Conservation (phyloP, 2,113 vertebrate genomes). For the Cyanoramphus novaezelandiae region DNA sequence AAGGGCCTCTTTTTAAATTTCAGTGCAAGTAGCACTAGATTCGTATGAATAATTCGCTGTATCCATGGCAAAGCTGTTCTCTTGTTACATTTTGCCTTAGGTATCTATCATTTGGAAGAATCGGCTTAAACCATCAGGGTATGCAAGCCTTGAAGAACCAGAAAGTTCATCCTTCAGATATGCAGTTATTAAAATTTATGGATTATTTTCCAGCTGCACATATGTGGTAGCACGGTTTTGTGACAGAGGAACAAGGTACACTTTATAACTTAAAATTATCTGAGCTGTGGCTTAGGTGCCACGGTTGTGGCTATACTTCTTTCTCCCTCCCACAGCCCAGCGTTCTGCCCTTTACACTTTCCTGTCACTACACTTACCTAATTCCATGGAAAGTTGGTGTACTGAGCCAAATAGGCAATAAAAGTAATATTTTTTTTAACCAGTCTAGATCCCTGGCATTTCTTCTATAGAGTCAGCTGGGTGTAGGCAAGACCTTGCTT, state of each 20-base stretch:
- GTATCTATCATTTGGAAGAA: not conserved
- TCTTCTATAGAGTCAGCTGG: not conserved
- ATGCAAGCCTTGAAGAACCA: not conserved
- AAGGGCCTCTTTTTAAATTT: not conserved
- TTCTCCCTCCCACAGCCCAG: not conserved
- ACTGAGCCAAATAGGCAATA: not conserved
- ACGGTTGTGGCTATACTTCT: not conserved
- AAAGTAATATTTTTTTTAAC: not conserved
- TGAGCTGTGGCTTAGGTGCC: not conserved
- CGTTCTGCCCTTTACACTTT: not conserved
- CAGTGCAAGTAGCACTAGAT: not conserved
- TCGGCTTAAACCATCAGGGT: not conserved
- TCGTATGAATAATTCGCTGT: not conserved
- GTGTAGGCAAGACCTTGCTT: not conserved
- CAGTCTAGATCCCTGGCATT: not conserved
- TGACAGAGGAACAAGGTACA: not conserved
- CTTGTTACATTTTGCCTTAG: not conserved
- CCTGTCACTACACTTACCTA: not conserved
- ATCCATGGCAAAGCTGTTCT: not conserved
- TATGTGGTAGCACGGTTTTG: not conserved
- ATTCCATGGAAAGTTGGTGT: not conserved
- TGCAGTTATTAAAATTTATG: not conserved
- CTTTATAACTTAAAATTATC: rapidly evolving
- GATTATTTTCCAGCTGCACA: not conserved
- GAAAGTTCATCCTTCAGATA: not conserved